phyloP scores from a whole-genome alignment of 2,888 invertebrate genomes.

The Andrena praecox region DNA sequence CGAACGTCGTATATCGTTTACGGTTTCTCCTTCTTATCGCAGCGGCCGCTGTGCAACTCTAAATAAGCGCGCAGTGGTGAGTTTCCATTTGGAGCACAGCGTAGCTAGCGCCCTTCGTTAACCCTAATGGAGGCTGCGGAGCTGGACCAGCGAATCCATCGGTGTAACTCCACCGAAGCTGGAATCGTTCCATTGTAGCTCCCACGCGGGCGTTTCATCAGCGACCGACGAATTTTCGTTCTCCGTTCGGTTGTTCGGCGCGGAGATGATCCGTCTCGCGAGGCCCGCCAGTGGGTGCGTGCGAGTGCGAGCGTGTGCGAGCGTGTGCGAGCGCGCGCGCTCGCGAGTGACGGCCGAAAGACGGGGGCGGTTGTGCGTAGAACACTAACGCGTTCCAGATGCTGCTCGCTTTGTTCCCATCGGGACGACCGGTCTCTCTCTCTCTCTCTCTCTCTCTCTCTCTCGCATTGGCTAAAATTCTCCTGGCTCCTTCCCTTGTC shows the following conservation, averaged over 20 bases:
- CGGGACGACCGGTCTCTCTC: slow-evolving; percentile 48
- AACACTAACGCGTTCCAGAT: slow-evolving; percentile 84
- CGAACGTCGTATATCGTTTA: no score
- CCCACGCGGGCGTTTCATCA: slow-evolving; percentile 5
- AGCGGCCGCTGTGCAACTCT: no score
- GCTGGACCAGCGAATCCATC: no score
- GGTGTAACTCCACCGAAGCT: no score
- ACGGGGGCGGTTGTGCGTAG: slow-evolving; percentile 69
- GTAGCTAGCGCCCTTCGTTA: no score
- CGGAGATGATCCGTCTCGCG: slow-evolving; percentile 18
- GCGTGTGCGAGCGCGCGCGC: slow-evolving; percentile 35
- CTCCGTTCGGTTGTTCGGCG: neutral
- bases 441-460: slow-evolving; percentile 17
- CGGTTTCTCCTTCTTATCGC: no score
- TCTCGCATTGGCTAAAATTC: slow-evolving; percentile 62
- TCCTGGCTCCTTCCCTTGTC: slow-evolving; percentile 32
- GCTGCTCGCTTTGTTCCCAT: slow-evolving; percentile 82
- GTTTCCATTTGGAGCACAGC: no score
- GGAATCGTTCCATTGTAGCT: slow-evolving; percentile 12
- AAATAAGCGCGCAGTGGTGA: no score
- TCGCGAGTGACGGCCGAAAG: slow-evolving; percentile 43
- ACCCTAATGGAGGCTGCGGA: no score
- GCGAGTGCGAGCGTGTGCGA: slow-evolving; percentile 34
- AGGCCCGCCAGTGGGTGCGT: slow-evolving; percentile 14
- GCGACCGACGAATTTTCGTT: slow-evolving; percentile 1